Evolutionary conservation across 2,888 invertebrate species (phyloP), one percentile per base, ranked within the genome.

Genomic region (Ditula angustiorana): DNA sequence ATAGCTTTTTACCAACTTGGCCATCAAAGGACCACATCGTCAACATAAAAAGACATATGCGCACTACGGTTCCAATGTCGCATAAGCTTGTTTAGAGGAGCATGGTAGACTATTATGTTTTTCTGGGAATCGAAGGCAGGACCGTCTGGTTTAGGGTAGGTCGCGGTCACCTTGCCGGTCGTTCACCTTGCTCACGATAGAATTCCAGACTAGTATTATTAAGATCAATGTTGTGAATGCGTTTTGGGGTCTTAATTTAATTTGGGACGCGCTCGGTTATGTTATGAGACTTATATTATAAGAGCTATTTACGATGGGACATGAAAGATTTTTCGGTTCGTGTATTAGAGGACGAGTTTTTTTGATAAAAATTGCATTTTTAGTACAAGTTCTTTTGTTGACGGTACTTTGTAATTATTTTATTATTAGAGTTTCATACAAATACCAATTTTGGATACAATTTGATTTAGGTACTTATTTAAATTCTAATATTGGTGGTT

Each of bases 111-210:
- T 44, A 63, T 63, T 58, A 63, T 63, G 50, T 50, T 19, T 30
- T 63, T 63, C 63, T 63, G 58, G 63, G 63, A 58, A 63, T 21
- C 30, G 16, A 63, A 63, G 41, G 37, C 37, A 8, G 61, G 44
- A 52, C 30, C 13, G 61, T 24, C 41, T 57, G 47, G 26, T 41
- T 26, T 63, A 52, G 58, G 63, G 58, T 52, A 63, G 63, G 63
- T 63, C 58, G 52, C 44, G 63, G 58, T 23, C 63, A 63, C 63
- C 63, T 63, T 58, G 58, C 4, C 0, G 44, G 49, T 57, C 57
- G 11, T 30, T 62, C 16, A 63, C 30, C 57, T 50, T 28, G 11
- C 49, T 49, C 5, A 23, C 19, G 41, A 23, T 28, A 28, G 56
- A 21, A 57, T 57, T 50, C 33, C 52, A 46, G 63, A 58, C 41